These are phyloP conservation scores for Oryctes rhinoceros DNA, from an alignment of 1,140 invertebrate species.

Conservation along the genomic window DNA sequence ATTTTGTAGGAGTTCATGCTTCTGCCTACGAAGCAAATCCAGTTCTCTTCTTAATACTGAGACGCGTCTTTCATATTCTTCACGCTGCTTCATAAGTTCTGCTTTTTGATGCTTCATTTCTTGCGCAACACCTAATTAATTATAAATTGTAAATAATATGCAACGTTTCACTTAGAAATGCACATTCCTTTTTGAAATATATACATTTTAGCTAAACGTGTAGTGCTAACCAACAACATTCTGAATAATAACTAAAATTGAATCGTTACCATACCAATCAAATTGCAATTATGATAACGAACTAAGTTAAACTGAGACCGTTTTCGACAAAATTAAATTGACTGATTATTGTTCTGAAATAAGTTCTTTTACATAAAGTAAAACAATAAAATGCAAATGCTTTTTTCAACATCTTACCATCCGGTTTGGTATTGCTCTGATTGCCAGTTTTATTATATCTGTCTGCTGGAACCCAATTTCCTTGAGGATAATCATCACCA, in stretches of 20 bases:
- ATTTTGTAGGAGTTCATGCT: slow-evolving; percentile 74
- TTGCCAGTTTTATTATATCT: slow-evolving; percentile 39
- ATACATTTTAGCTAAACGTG: too few species aligned
- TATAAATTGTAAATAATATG: not conserved
- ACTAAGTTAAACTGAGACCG: too few species aligned
- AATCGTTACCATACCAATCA: too few species aligned
- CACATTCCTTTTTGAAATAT: not conserved
- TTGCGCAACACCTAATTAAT: slow-evolving; percentile 73
- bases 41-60: slow-evolving; percentile 75
- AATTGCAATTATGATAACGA: too few species aligned
- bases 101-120: slow-evolving; percentile 83
- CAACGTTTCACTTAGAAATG: not conserved
- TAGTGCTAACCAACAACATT: too few species aligned
- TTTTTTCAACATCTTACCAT: slow-evolving; percentile 1
- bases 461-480: slow-evolving; percentile 47
- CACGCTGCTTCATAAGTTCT: slow-evolving; percentile 77
- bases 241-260: too few species aligned
- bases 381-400: too few species aligned
- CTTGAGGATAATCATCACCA: slow-evolving; percentile 48
- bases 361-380: too few species aligned
- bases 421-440: slow-evolving; percentile 27
- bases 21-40: slow-evolving; percentile 78
- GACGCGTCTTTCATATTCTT: slow-evolving; percentile 79
- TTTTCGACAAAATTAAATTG: too few species aligned
- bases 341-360: too few species aligned